Evolutionary conservation across 2,888 invertebrate species (phyloP), one percentile per base, ranked within the genome.

Genomic region (Asteroscopus sphinx): DNA sequence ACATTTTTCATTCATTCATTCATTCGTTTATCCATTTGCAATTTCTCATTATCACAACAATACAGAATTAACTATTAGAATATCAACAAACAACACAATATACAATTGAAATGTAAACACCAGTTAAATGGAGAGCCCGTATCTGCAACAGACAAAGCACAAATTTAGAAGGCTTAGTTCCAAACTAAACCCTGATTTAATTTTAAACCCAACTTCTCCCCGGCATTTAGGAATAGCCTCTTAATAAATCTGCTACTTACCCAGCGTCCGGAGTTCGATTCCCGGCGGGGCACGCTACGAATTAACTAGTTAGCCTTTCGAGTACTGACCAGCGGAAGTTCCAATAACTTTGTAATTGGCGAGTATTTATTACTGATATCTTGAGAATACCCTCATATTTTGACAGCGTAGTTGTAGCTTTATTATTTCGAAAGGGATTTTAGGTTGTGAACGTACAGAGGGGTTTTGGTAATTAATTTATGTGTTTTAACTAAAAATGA

Each of bases 191-290:
- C 88, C 79, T 88, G 91, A 90, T 91, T 93, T 91, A 92, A 92
- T 90, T 91, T 90, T 87, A 91, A 89, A 88, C 80, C 88, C 81
- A 76, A 76, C 76, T 78, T 85, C 77, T 65, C 73, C 80, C 84
- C 76, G 80, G 85, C 81, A 79, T 84, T 86, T 85, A 83, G 85
- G 85, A 85, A 83, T 87, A 88, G 86, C 88, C 92, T 89, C 88
- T 91, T 87, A 92, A 93, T 93, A 93, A 93, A 93, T 92, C 91
- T 90, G 86, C 85, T 88, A 85, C 88, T 91, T 91, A 88, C 77
- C 82, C 76, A 63, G 74, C 83, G 86, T 86, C 84, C 87, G 83
- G 87, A 84, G 87, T 92, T 92, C 88, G 90, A 89, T 81, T 92
- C 92, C 91, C 93, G 85, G 65, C 81, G 89, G 93, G 79, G 69